Conservation (phyloP, 2,113 vertebrate species). For the Oostethus manadensis region DNA sequence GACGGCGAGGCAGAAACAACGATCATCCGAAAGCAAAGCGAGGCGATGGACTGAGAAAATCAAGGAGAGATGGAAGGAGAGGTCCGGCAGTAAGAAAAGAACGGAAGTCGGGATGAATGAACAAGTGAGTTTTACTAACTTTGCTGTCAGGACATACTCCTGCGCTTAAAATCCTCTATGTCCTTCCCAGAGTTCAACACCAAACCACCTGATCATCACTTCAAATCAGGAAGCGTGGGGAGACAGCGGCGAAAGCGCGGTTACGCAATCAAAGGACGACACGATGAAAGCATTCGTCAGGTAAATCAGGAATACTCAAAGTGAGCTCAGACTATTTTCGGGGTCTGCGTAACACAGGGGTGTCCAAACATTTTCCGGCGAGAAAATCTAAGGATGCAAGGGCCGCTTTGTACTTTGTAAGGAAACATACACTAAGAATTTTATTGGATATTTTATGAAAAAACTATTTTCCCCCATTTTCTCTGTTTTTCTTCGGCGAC, state of each 20-base stretch:
- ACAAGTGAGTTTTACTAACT: slow-evolving; percentile 39
- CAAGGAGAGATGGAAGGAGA: slow-evolving; percentile 66
- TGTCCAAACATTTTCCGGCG: no score
- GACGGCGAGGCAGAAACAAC: slow-evolving; percentile 26
- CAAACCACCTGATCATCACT: slow-evolving; percentile 12
- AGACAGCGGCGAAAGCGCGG: slow-evolving; percentile 10
- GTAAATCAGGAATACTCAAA: slow-evolving; percentile 29
- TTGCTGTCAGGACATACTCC: background rate
- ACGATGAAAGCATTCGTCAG: slow-evolving; percentile 23
- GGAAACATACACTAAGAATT: no score
- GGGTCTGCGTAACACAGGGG: no score
- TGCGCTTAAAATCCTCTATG: slow-evolving; percentile 2
- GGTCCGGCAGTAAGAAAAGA: slow-evolving; percentile 38
- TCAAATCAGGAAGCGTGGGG: slow-evolving; percentile 17
- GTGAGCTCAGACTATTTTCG: background rate
- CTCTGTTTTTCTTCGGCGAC: no score
- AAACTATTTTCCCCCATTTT: no score
- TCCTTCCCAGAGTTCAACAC: slow-evolving; percentile 22
- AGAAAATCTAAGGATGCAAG: no score
- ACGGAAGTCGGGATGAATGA: slow-evolving; percentile 19
- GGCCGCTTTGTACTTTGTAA: no score
- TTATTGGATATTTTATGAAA: no score
- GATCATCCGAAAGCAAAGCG: slow-evolving; percentile 45
- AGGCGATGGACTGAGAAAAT: slow-evolving; percentile 67
- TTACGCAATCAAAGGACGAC: slow-evolving; percentile 12